These are phyloP conservation scores for Oryctes rhinoceros DNA, from an alignment of 1,140 invertebrate species.

Conservation along the genomic window DNA sequence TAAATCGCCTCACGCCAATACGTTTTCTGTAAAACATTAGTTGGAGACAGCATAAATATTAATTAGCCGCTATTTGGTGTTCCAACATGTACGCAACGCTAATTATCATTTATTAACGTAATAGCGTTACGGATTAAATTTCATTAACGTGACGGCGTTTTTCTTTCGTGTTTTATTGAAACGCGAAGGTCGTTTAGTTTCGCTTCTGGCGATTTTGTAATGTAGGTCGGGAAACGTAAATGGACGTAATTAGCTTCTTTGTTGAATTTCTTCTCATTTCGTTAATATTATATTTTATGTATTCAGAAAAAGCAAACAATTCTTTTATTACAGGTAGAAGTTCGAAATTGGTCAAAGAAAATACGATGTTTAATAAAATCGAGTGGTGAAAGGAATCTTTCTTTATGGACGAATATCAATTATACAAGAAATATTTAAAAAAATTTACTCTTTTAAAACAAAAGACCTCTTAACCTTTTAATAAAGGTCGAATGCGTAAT, in stretches of 20 bases:
- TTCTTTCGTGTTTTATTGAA: not conserved
- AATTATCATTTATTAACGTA: constrained; percentile 8
- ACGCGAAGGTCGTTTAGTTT: not conserved
- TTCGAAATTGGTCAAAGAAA: too few relatives aligned
- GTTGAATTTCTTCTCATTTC: not conserved
- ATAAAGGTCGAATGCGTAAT: too few relatives aligned
- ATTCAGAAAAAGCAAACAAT: too few relatives aligned
- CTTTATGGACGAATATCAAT: too few relatives aligned
- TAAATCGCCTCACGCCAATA: not conserved
- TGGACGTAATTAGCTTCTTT: not conserved
- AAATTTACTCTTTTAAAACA: too few relatives aligned
- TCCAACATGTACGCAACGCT: not conserved
- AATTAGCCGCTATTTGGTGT: not conserved
- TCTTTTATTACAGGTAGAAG: too few relatives aligned
- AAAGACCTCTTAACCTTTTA: too few relatives aligned
- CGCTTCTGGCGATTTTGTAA: not conserved
- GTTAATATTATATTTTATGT: too few relatives aligned
- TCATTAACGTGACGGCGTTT: constrained; percentile 13
- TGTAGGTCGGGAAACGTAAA: not conserved
- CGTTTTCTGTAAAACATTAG: not conserved
- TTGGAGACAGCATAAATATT: constrained; percentile 19
- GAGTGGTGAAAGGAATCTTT: too few relatives aligned
- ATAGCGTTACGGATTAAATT: constrained; percentile 6
- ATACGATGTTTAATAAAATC: too few relatives aligned
- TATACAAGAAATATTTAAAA: too few relatives aligned